phyloP scores from a whole-genome alignment of 2,888 invertebrate species.

The Chirona hameri region DNA sequence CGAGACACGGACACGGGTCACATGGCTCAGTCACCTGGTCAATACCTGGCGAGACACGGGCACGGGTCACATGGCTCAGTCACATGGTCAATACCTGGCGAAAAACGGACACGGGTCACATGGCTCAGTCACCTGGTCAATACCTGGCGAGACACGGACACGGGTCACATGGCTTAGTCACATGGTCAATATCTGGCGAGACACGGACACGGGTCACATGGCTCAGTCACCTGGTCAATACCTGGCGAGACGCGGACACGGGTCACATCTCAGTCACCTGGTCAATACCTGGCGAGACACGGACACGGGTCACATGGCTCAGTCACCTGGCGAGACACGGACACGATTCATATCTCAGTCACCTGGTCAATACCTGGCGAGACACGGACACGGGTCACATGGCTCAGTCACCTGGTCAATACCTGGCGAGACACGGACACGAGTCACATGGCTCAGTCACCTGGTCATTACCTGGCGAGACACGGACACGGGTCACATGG shows the following conservation, averaged over 20 bases:
- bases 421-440: slow-evolving; percentile 54
- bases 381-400: background rate
- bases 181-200: slow-evolving; percentile 72
- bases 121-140: slow-evolving; percentile 63
- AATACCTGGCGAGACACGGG: slow-evolving; percentile 58
- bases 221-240: slow-evolving; percentile 62
- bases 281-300: slow-evolving; percentile 64
- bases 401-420: slow-evolving; percentile 63
- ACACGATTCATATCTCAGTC: background rate
- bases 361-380: slow-evolving; percentile 75
- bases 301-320: background rate
- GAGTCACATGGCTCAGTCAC: slow-evolving; percentile 46
- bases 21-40: slow-evolving; percentile 59
- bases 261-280: slow-evolving; percentile 53
- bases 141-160: slow-evolving; percentile 55
- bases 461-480: slow-evolving; percentile 70
- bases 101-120: background rate
- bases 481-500: background rate
- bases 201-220: background rate
- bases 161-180: too few species aligned
- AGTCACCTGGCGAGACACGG: slow-evolving; percentile 54
- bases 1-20: background rate
- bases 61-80: background rate
- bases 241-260: slow-evolving; percentile 54
- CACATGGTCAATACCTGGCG: slow-evolving; percentile 72